Percentiles rank a stretch among this genome's conserved stretches.
Evolutionary conservation across 2,888 invertebrate genomes (phyloP).

Genomic region (Cataglyphis rosenhaueri): DNA sequence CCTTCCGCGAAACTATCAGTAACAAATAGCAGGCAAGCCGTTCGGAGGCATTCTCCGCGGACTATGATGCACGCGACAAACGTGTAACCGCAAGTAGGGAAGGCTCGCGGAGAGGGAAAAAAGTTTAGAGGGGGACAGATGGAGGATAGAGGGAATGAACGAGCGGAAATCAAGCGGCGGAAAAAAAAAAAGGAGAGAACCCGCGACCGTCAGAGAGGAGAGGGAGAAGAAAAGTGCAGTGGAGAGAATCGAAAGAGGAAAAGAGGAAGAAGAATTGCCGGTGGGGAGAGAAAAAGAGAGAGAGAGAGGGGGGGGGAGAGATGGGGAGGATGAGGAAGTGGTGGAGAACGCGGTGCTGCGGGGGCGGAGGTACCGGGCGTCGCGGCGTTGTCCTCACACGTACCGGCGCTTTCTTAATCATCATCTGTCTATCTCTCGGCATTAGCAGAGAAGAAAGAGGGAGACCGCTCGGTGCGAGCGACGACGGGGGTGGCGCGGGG

Average conservation of each 20-base stretch:
- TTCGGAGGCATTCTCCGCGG: constrained; percentile 27
- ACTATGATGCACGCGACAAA: constrained; percentile 54
- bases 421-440: constrained; percentile 85
- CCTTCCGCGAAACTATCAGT: constrained; percentile 43
- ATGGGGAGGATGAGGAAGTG: background rate
- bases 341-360: constrained; percentile 24
- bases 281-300: constrained; percentile 35
- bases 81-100: constrained; percentile 51
- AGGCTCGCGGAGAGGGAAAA: constrained; percentile 21
- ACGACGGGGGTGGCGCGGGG: constrained; percentile 35
- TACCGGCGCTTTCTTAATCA: constrained; percentile 85
- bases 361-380: constrained; percentile 72
- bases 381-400: constrained; percentile 82
- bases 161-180: constrained; percentile 57
- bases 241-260: constrained; percentile 44
- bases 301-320: background rate
- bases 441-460: constrained; percentile 77
- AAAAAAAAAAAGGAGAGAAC: constrained; percentile 53
- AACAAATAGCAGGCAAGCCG: constrained; percentile 34
- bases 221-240: constrained; percentile 24
- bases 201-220: constrained; percentile 23
- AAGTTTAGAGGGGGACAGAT: constrained; percentile 28
- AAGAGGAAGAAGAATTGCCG: constrained; percentile 50
- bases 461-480: constrained; percentile 52
- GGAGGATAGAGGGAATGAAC: constrained; percentile 59